Percentiles rank a stretch among this genome's conserved stretches.
Evolutionary conservation across 1,140 invertebrate genomes (phyloP).

Genomic region (Sminthurides bifidus): DNA sequence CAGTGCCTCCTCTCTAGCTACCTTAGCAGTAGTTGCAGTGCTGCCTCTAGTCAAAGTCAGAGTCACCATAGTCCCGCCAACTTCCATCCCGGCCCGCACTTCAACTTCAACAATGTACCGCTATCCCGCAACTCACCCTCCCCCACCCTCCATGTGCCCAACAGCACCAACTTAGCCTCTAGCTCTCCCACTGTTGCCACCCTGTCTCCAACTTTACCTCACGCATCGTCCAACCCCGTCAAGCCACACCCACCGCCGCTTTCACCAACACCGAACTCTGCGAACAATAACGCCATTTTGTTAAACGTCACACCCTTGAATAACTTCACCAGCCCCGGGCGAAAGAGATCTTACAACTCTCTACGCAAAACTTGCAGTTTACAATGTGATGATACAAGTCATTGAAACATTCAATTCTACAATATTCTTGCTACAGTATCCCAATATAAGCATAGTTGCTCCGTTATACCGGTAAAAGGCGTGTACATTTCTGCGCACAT

Average conservation of each 20-base stretch:
- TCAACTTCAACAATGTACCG: conserved; percentile 1
- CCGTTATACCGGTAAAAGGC: no score
- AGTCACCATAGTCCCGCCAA: conserved; percentile 1
- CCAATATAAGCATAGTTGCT: no score
- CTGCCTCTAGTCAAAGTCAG: conserved; percentile 7
- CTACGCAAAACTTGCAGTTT: conserved; percentile 18
- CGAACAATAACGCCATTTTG: conserved; percentile 1
- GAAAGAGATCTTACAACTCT: conserved; percentile 12
- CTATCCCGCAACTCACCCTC: not conserved
- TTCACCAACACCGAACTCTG: not conserved
- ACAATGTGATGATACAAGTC: conserved; percentile 19
- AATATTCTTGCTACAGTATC: no score
- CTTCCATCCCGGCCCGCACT: not conserved
- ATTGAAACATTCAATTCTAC: no score
- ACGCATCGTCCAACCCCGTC: not conserved
- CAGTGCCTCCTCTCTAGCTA: conserved; percentile 17
- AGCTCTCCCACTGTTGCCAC: not conserved
- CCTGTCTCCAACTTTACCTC: not conserved
- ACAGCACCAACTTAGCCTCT: not conserved
- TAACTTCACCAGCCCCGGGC: not conserved
- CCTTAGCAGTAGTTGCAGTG: not conserved
- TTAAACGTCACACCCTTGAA: not conserved
- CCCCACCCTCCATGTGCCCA: not conserved
- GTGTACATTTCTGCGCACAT: no score
- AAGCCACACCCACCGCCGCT: not conserved